Evolutionary conservation across 1,140 invertebrate species (phyloP), one percentile per base, ranked within the genome.

Genomic region (Vanessa tameamea): DNA sequence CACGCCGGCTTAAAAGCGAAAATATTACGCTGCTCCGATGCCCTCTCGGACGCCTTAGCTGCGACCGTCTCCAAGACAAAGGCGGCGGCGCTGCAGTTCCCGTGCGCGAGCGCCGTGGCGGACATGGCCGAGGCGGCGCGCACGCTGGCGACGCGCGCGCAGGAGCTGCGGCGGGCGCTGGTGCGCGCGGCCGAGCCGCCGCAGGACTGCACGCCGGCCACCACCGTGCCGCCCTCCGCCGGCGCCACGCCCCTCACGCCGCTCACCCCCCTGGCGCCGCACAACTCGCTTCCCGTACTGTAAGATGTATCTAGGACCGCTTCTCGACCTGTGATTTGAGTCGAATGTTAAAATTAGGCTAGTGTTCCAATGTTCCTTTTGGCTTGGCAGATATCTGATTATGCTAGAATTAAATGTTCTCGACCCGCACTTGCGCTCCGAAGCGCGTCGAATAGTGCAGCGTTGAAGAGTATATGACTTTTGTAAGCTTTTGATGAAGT

Each of bases 41-140:
- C 95, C 0, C 88, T 99, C 20, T 98, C 96, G 72, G 97, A 98
- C 79, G 96, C 96, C 6, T 92, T 99, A 1, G 97, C 97, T 47
- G 94, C 95, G 16, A 97, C 97, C 8, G 98, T 98, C 0, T 94
- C 95, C 13, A 97, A 97, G 83, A 98, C 97, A 0, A 98, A 98
- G 91, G 95, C 95, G 77, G 98, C 98, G 2, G 98, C 97, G 3
- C 94, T 97, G 53, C 96, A 98, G 89, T 98, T 98, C 86, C 98
- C 98, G 0, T 97, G 96, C 81, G 97, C 98, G 1, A 95, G 94
- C 20, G 97, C 97, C 1, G 97, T 98, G 0, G 97, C 98, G 78
- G 97, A 97, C 76, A 99, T 99, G 98, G 97, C 98, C 0, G 97
- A 98, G 87, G 95, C 97, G 13, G 96, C 98, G 20, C 77, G 85